A percentile compares a stretch with the other conserved stretches of the same genome.
phyloP scores from a whole-genome alignment of 2,113 vertebrate genomes.

The Egretta garzetta region DNA sequence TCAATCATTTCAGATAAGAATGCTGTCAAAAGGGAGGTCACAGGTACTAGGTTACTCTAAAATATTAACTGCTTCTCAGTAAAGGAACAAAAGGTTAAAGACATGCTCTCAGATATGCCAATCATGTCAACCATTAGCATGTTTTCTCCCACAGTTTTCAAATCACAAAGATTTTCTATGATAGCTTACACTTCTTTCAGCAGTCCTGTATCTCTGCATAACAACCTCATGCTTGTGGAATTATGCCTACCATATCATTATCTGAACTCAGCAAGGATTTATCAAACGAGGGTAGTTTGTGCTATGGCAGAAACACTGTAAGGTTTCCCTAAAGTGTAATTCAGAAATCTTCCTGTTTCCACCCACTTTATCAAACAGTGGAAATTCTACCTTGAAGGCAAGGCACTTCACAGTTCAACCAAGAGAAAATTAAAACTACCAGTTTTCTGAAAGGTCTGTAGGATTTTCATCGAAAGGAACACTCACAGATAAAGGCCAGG shows the following conservation, averaged over 20 bases:
- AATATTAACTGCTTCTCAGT: neutral
- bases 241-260: neutral
- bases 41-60: neutral
- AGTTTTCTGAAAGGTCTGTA: neutral
- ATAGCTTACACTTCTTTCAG: neutral
- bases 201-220: neutral
- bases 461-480: neutral
- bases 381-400: neutral
- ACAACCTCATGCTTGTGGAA: neutral
- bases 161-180: neutral
- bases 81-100: neutral
- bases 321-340: neutral
- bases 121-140: neutral
- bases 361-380: neutral
- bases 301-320: neutral
- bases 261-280: neutral
- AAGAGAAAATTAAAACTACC: neutral
- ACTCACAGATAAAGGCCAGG: neutral
- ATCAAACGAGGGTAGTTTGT: neutral
- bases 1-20: neutral
- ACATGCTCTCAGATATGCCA: neutral
- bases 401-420: neutral
- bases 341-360: neutral
- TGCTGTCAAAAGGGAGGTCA: neutral
- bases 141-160: neutral